Evolutionary conservation across 2,888 invertebrate species (phyloP).

Genomic region (Adela reaumurella): DNA sequence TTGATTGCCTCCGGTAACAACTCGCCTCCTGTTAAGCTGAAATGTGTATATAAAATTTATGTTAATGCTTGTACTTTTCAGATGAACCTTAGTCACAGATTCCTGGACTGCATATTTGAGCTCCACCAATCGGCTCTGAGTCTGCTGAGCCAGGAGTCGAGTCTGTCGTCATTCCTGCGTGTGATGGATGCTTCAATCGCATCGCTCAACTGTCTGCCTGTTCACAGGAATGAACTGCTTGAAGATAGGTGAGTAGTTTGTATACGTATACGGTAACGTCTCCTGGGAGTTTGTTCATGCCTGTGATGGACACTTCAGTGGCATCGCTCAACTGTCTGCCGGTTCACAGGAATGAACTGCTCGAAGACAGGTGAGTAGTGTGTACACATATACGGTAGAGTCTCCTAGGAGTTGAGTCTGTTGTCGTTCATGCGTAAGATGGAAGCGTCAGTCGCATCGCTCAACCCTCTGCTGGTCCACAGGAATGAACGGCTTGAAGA

Average conservation of each 20-base stretch:
- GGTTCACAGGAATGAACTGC: conserved; percentile 35
- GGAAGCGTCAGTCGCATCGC: no score
- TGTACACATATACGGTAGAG: conserved; percentile 3
- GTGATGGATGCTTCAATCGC: conserved; percentile 27
- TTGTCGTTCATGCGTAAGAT: no score
- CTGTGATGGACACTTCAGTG: no score
- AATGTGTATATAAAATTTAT: no score
- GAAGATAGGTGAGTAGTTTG: conserved; percentile 46
- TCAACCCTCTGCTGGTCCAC: conserved; percentile 33
- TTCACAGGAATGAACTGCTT: conserved; percentile 38
- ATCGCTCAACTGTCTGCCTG: conserved; percentile 31
- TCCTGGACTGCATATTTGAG: conserved; percentile 38
- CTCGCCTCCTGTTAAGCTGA: no score
- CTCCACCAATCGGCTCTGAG: conserved; percentile 28
- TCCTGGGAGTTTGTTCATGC: no score
- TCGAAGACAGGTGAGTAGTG: conserved; percentile 49
- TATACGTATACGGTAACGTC: not conserved
- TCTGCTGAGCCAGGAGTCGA: conserved; percentile 21
- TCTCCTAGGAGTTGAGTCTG: no score
- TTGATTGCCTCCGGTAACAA: no score
- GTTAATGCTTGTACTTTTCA: no score
- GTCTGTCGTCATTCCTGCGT: conserved; percentile 24
- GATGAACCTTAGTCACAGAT: conserved; percentile 39
- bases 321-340: conserved; percentile 36
- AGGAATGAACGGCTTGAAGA: conserved; percentile 46